phyloP scores from a whole-genome alignment of 2,113 vertebrate genomes.

The Gavialis gangeticus region DNA sequence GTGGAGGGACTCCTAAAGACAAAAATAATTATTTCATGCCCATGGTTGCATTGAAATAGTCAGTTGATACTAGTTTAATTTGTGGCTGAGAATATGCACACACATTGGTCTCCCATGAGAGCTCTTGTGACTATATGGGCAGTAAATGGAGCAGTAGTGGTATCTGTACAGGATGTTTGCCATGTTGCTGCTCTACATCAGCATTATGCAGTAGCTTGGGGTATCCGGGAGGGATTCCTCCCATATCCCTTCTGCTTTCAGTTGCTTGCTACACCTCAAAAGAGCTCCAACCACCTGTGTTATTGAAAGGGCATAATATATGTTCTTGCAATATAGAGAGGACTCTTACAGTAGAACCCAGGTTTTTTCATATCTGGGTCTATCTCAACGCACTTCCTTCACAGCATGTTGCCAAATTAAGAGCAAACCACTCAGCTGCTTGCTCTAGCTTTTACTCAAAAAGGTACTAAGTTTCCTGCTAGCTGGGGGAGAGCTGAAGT shows the following conservation, averaged over 20 bases:
- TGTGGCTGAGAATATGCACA: too few species aligned
- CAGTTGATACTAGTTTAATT: background rate
- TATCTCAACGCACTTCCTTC: too few species aligned
- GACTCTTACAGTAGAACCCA: background rate
- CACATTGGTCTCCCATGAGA: background rate
- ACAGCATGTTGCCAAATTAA: too few species aligned
- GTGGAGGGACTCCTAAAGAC: background rate
- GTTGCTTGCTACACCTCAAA: background rate
- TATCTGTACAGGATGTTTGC: background rate
- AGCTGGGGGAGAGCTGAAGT: too few species aligned
- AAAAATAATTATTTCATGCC: background rate
- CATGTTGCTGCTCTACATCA: background rate
- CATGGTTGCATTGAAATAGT: background rate
- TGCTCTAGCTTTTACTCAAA: too few species aligned
- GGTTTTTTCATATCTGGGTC: too few species aligned
- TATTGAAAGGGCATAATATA: background rate
- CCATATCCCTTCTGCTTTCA: background rate
- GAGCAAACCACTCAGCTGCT: too few species aligned
- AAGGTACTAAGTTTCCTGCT: too few species aligned
- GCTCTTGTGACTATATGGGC: background rate
- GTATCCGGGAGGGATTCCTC: background rate
- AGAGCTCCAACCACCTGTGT: background rate
- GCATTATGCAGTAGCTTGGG: background rate
- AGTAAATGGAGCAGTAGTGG: background rate
- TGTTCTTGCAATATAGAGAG: background rate